These are phyloP conservation scores for Leptobrachium leishanense DNA, from an alignment of 2,113 vertebrate genomes.

Conservation along the genomic window DNA sequence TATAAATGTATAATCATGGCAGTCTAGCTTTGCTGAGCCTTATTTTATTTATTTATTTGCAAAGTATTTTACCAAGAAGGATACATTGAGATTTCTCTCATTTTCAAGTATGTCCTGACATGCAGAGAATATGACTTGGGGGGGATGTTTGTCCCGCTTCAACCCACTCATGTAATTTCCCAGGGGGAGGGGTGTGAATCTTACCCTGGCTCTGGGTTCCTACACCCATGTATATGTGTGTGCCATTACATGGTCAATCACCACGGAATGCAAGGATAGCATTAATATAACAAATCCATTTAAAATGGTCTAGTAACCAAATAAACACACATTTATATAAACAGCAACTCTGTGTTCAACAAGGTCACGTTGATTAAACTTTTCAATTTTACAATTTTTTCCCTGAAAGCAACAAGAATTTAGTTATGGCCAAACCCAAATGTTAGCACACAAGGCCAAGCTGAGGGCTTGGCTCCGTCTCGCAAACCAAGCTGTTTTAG, in stretches of 20 bases:
- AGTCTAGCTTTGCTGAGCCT: too few species aligned
- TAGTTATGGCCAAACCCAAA: conserved; percentile 39
- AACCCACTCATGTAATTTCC: too few species aligned
- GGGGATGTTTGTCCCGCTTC: too few species aligned
- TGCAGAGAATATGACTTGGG: too few species aligned
- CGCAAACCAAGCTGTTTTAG: conserved; percentile 37
- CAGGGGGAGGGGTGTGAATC: too few species aligned
- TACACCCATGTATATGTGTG: neutral
- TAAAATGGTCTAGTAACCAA: neutral
- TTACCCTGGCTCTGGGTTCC: neutral
- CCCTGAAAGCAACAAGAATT: conserved; percentile 12
- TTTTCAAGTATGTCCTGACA: too few species aligned
- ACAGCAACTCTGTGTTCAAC: neutral
- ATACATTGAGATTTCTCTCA: too few species aligned
- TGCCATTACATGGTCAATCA: neutral
- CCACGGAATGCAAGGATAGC: neutral
- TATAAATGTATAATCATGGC: too few species aligned
- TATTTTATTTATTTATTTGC: too few species aligned
- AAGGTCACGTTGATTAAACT: neutral
- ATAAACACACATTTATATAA: neutral
- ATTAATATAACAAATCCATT: neutral
- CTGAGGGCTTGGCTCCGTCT: conserved; percentile 13
- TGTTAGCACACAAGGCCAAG: conserved; percentile 29
- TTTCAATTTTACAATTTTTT: conserved; percentile 18
- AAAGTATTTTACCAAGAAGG: too few species aligned